These are phyloP conservation scores for Pteropus rufus DNA, from an alignment of 2,797 vertebrate genomes.

Conservation along the genomic window DNA sequence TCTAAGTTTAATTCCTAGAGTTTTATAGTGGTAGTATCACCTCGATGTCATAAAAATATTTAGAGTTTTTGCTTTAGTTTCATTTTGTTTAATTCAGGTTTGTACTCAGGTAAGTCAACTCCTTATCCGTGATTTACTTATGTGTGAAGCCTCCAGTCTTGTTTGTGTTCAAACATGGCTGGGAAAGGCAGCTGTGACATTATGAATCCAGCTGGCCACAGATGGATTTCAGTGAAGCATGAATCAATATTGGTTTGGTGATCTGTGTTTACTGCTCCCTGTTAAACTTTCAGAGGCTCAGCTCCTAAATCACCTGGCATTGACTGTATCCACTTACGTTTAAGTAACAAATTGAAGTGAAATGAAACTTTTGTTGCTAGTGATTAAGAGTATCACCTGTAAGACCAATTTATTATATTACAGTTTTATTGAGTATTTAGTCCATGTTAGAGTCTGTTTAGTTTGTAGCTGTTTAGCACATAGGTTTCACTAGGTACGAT, in stretches of 20 bases:
- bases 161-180: constrained; percentile 38
- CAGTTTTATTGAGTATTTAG: not conserved
- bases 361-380: constrained; percentile 23
- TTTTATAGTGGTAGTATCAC: not conserved
- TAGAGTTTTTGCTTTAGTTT: not conserved
- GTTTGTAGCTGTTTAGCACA: not conserved
- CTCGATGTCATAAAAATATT: not conserved
- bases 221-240: constrained; percentile 51
- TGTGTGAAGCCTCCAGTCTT: not conserved
- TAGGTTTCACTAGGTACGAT: not conserved
- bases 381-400: not conserved
- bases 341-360: constrained; percentile 30
- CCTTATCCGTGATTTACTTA: constrained; percentile 30
- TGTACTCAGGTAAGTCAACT: not conserved
- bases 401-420: not conserved
- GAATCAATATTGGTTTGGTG: constrained; percentile 52
- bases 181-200: constrained; percentile 49
- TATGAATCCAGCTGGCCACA: constrained; percentile 42
- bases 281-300: constrained; percentile 40
- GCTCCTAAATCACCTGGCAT: constrained; percentile 39
- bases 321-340: not conserved
- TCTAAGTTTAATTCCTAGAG: not conserved
- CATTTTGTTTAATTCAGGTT: not conserved
- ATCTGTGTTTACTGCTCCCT: constrained; percentile 53
- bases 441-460: not conserved